These are phyloP conservation scores for Brevipalpus yothersi DNA, from an alignment of 1,140 invertebrate species.

Conservation along the genomic window DNA sequence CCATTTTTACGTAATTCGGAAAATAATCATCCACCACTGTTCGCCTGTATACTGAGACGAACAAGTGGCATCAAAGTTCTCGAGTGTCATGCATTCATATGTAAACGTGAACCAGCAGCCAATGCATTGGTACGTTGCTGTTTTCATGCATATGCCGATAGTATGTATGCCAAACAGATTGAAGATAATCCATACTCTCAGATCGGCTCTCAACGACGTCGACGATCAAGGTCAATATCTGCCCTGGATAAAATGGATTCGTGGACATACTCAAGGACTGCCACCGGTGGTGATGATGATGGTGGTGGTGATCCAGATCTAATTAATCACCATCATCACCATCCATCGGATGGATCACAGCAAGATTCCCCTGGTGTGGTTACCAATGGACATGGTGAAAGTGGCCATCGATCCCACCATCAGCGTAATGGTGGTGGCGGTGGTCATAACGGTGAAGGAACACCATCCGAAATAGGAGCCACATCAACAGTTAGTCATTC, in stretches of 20 bases:
- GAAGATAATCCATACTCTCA: constrained; percentile 13
- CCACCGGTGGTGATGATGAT: background rate
- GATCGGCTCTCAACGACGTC: constrained; percentile 9
- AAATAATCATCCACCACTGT: constrained; percentile 70
- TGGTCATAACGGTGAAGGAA: constrained; percentile 12
- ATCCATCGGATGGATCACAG: background rate
- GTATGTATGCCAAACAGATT: constrained; percentile 50
- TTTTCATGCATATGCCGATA: constrained; percentile 83
- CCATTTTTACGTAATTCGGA: constrained; percentile 68
- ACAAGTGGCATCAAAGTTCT: constrained; percentile 95
- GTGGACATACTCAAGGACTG: constrained; percentile 13
- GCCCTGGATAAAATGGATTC: constrained; percentile 15
- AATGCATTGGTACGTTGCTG: constrained; percentile 78
- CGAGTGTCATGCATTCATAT: constrained; percentile 97
- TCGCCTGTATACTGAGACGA: constrained; percentile 77
- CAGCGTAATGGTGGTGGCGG: background rate
- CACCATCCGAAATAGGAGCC: constrained; percentile 12
- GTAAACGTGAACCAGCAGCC: constrained; percentile 75
- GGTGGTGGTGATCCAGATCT: background rate
- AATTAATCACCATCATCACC: background rate
- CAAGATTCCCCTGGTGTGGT: background rate
- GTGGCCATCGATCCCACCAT: constrained; percentile 6
- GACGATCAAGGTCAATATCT: constrained; percentile 10
- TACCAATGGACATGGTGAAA: background rate
- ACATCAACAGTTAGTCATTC: constrained; percentile 7